Evolutionary conservation across 2,888 invertebrate genomes (phyloP), one percentile per base, ranked within the genome.

Genomic region (Aphodius sticticus): DNA sequence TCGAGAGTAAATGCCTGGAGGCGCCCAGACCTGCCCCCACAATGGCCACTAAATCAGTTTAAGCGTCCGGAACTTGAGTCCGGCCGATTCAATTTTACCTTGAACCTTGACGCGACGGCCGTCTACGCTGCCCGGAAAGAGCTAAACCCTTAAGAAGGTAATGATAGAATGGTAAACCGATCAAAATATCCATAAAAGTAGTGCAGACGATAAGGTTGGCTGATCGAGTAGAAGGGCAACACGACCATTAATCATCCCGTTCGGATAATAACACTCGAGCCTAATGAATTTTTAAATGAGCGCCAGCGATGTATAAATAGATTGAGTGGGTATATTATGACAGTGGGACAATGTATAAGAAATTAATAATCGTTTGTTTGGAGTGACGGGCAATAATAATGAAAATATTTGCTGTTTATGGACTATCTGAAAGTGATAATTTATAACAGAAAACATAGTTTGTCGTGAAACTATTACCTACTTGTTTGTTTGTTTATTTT

Each of bases 21-120:
- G 53, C 53, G 12, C 53, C 53, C 53, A 12, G 53, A 53, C 53
- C 53, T 53, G 53, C 53, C 53, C 12, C 53, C 53, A 53, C 53
- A 53, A 53, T 53, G 53, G 53, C 53, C 53, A 53, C 53, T 53
- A 53, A 53, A 53, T 53, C 53, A 53, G 53, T 53, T 53, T 53
- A 53, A 53, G 53, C 53, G 53, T 53, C 53, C 53, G 53, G 53
- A 53, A 53, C 53, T 5, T 53, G 4, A 53, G 53, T 53, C 53
- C 53, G 53, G 53, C 53, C 53, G 53, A 53, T 53, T 53, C 53
- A 53, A 53, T 53, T 53, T 5, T 12, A 53, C 53, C 53, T 53
- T 53, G 53, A 53, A 53, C 53, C 53, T 12, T 12, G 53, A 53
- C 53, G 53, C 53, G 53, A 12, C 53, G 12, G 4, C 53, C 12